A percentile compares a stretch with the other conserved stretches of the same genome.
These are phyloP conservation scores for Eubasilissa splendida DNA, from an alignment of 2,888 invertebrate species.

Conservation along the genomic window DNA sequence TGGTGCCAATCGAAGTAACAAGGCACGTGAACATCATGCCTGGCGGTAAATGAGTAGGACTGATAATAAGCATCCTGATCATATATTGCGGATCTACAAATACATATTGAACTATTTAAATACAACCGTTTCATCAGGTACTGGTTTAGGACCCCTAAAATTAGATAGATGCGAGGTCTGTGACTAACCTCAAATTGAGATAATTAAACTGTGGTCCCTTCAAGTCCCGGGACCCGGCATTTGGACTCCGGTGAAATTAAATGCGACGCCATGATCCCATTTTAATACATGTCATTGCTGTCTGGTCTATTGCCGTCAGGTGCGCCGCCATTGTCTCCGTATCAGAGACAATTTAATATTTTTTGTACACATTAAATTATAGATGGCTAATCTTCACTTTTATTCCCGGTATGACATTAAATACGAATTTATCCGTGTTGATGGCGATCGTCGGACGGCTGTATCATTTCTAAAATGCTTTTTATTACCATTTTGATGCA, in stretches of 20 bases:
- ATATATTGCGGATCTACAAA: no score
- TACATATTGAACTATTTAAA: no score
- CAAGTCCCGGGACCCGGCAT: not conserved
- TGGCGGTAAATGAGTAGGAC: no score
- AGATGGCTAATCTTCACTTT: constrained; percentile 1
- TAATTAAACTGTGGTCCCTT: constrained; percentile 23
- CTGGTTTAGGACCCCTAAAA: constrained; percentile 12
- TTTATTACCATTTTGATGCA: not conserved
- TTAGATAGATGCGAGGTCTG: constrained; percentile 1
- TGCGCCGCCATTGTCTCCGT: constrained; percentile 9
- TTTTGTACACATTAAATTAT: constrained; percentile 18
- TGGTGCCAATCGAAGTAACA: no score
- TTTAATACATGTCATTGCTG: constrained; percentile 32
- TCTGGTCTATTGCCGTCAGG: constrained; percentile 9
- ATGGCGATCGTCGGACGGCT: not conserved
- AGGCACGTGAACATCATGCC: no score
- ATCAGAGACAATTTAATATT: constrained; percentile 19
- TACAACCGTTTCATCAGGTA: not conserved
- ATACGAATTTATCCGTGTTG: constrained; percentile 8
- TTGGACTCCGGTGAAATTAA: constrained; percentile 11
- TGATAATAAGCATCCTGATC: no score
- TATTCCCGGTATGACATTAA: constrained; percentile 12
- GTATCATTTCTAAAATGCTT: not conserved
- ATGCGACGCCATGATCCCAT: not conserved
- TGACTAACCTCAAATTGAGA: constrained; percentile 33